Base-by-base conservation (phyloP, 2,797 vertebrate species). In the Artibeus lituratus region DNA sequence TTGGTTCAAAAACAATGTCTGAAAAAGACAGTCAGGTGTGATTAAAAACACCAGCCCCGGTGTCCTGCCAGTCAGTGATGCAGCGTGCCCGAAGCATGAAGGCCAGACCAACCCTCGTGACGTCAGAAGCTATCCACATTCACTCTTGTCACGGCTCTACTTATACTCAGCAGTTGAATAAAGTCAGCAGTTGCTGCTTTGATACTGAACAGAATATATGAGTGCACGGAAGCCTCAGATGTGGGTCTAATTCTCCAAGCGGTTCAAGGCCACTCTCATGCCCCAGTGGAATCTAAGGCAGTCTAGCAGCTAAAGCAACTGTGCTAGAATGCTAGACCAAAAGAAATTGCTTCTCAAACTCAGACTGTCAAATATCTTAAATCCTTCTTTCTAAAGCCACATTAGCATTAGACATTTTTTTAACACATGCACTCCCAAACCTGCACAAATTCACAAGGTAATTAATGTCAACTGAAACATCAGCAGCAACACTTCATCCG, bases 331-430 rank as follows among this genome's bases (percentile, higher is more conserved):
- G 59, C 89, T 42, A 92, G 67, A 97, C 89, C 44, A 95, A 97
- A 97, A 96, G 74, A 95, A 96, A 97, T 7, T 87, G 78, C 93
- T 97, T 87, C 85, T 96, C 83, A 55, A 84, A 47, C 57, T 94
- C 78, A 82, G 67, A 95, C 11, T 95, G 85, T 93, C 91, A 85
- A 76, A 91, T 47, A 78, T 86, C 81, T 72, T 88, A 78, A 86
- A 91, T 88, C 42, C 24, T 57, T 74, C 49, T 89, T 92, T 87
- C 22, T 37, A 95, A 87, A 94, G 57, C 53, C 26, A 74, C 37
- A 81, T 69, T 51, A 67, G 24, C 82, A 44, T 83, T 29, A 53
- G 81, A 94, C 51, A 78, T 37, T 86, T 87, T 94, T 92, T 83
- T 89, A 70, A 74, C 39, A 90, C 26, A 37, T 81, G 26, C 69